Conservation (phyloP, 2,797 vertebrate genomes). For the Gymnopithys bicolor region DNA sequence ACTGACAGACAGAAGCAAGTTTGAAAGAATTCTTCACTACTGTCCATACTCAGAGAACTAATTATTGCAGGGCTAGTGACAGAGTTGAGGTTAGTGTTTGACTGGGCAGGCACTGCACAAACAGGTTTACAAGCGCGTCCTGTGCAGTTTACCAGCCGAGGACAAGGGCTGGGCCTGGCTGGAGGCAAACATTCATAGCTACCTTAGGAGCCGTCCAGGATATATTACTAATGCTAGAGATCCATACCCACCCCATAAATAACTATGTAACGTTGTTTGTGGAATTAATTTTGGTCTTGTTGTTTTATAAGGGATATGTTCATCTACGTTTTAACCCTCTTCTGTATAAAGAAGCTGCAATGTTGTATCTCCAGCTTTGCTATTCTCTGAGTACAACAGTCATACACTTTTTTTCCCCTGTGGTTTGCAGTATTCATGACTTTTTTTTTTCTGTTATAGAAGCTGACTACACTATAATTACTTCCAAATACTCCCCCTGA, state of each 20-base stretch:
- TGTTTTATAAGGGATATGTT: not conserved
- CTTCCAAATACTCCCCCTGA: constrained; percentile 50
- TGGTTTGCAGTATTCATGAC: not conserved
- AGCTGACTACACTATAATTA: constrained; percentile 27
- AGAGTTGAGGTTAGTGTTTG: not conserved
- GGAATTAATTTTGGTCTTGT: not conserved
- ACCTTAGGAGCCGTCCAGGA: not conserved
- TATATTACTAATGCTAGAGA: not conserved
- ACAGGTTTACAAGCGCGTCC: not conserved
- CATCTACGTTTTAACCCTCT: not conserved
- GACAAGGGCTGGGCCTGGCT: not conserved
- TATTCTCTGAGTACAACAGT: not conserved
- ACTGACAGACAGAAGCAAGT: not conserved
- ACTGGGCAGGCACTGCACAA: not conserved
- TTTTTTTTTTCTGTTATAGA: constrained; percentile 4
- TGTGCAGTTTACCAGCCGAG: not conserved
- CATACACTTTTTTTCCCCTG: not conserved
- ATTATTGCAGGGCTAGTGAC: not conserved
- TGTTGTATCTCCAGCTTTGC: not conserved
- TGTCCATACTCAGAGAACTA: not conserved
- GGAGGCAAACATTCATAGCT: not conserved
- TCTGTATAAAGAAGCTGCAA: not conserved
- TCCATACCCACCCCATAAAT: not conserved
- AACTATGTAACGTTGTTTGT: not conserved
- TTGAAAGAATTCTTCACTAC: not conserved